Evolutionary conservation across 2,113 vertebrate species (phyloP), one percentile per base, ranked within the genome.

Genomic region (Panthera leo): DNA sequence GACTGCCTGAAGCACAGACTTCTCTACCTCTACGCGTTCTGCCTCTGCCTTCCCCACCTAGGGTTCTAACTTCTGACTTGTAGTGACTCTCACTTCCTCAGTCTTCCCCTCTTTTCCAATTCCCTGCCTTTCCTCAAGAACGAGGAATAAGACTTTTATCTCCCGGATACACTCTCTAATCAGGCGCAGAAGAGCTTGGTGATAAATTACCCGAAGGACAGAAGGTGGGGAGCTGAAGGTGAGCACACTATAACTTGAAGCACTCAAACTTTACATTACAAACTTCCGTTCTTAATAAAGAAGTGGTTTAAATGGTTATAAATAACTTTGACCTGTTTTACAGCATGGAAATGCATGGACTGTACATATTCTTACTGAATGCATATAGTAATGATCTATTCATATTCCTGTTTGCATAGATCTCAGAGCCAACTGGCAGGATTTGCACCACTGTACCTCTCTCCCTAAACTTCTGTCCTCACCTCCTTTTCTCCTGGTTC

Each of bases 131-230:
- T 90, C 5, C n/a, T 87, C 16, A 85, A 55, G 88, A 93, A 85
- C 58, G 73, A 86, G 63, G 65, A 67, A 75, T 80, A 80, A 23
- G 25, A 78, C 83, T 86, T 85, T 83, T 96, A 93, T 97, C 93
- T 96, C 90, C 34, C 39, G 75, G 91, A 83, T 83, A 58, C 82
- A 89, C 83, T 94, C 89, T 94, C 55, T 97, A 92, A 93, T 97
- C 78, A 96, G 96, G 65, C 34, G 3, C 87, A 79, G 83, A 85
- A 85, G 53, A 86, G 82, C 65, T 65, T 70, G 34, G 36, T 91
- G 89, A 89, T 97, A 88, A 97, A 97, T 96, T 80, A 88, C 76
- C 58, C 90, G 70, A 45, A 97, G 84, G 89, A 96, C 75, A 73
- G 87, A 79, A 96, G 92, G 87, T 92, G 67, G 76, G 36, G 73